phyloP scores from a whole-genome alignment of 1,140 invertebrate species.

The Macrobrachium nipponense region DNA sequence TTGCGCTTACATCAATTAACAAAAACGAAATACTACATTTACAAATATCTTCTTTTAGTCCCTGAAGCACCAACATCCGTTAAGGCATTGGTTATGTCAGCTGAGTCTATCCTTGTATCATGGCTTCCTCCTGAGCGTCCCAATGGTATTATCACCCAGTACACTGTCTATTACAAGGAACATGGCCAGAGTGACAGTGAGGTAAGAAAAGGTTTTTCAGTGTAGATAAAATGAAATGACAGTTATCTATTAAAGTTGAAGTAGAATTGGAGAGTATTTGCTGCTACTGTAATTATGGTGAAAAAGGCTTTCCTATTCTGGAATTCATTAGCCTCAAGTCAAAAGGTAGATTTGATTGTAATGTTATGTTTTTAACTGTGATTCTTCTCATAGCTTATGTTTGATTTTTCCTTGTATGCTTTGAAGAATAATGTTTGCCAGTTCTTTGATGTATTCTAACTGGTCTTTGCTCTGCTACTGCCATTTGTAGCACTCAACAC shows the following conservation, averaged over 20 bases:
- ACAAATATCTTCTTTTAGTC: slow-evolving; percentile 73
- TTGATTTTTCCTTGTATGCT: no score
- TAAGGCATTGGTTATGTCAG: slow-evolving; percentile 91
- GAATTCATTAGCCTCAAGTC: no score
- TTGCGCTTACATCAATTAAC: background rate
- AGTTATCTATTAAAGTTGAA: no score
- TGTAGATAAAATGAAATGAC: no score
- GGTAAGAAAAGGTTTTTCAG: slow-evolving; percentile 15
- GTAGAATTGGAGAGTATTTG: no score
- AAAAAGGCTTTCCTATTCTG: no score
- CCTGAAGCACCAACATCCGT: slow-evolving; percentile 92
- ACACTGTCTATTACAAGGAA: slow-evolving; percentile 90
- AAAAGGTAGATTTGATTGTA: no score
- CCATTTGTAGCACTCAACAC: no score
- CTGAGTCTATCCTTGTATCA: slow-evolving; percentile 89
- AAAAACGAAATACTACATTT: background rate
- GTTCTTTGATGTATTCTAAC: no score
- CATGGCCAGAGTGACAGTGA: slow-evolving; percentile 66
- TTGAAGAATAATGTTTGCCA: no score
- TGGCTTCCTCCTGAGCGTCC: slow-evolving; percentile 93
- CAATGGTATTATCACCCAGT: slow-evolving; percentile 93
- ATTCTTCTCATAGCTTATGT: background rate
- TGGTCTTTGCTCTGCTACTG: no score
- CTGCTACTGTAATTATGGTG: no score
- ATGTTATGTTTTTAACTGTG: background rate